phyloP scores from a whole-genome alignment of 1,140 invertebrate species.

The Platorchestia sp. region DNA sequence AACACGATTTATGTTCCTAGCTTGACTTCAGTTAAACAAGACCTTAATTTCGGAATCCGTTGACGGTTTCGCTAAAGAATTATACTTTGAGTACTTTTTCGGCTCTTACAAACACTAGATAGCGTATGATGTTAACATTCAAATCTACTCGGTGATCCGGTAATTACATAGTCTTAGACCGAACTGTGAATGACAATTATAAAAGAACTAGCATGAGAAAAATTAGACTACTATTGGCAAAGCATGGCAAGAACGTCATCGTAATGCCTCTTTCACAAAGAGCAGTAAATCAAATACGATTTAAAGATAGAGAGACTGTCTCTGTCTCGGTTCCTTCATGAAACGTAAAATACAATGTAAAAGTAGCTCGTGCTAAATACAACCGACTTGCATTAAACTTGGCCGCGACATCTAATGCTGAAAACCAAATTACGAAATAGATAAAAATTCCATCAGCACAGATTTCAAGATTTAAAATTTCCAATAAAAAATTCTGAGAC shows the following conservation, averaged over 20 bases:
- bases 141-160: neutral
- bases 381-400: neutral
- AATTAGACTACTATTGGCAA: neutral
- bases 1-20: neutral
- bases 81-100: neutral
- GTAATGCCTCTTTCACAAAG: neutral
- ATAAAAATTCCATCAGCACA: neutral
- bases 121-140: too few species aligned
- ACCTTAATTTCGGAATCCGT: neutral
- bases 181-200: neutral
- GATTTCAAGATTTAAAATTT: neutral
- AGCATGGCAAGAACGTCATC: neutral
- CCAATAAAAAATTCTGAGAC: neutral
- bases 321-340: neutral
- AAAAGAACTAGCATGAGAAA: neutral
- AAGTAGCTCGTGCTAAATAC: neutral
- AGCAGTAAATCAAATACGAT: neutral
- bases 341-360: neutral
- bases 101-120: neutral
- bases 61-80: neutral
- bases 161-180: neutral
- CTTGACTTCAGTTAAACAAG: neutral
- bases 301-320: neutral
- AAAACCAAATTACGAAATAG: neutral
- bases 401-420: neutral